Base-by-base conservation (phyloP, 2,888 invertebrate genomes). In the Volucella zonaria region DNA sequence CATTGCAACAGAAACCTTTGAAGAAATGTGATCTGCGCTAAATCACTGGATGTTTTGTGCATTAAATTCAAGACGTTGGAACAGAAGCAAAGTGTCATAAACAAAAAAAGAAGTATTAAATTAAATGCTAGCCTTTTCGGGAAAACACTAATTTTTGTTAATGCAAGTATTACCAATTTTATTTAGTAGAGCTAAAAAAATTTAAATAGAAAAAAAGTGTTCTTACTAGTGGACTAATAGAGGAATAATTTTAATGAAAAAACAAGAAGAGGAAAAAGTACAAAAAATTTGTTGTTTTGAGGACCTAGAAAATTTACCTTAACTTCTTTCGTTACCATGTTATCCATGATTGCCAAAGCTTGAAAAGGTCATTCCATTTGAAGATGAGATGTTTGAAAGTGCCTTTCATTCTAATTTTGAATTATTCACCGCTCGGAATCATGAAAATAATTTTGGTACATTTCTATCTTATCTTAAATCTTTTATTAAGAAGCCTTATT, bases 221-320 rank as follows among this genome's bases (percentile, higher is more conserved):
- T 49, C 49, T 49, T 14, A 49, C 49, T 49, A 10, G 15, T 49
- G 49, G 49, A 49, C 15, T 49, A 49, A 15, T 49, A 49, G 49
- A 49, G 49, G 49, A 49, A 3, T 3, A 1, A 23, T 23, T 23
- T 23, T 23, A 3, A 23, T 23, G 23, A 23, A 23, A 4, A 23
- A n/a, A n/a, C n/a, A n/a, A n/a, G n/a, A n/a, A n/a, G n/a, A n/a
- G n/a, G n/a, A n/a, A n/a, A n/a, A n/a, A n/a, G n/a, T n/a, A n/a
- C 49, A 1, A n/a, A 8, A 49, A 49, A 43, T 43, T 43, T 43
- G 43, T 43, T 43, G 43, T 43, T 43, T 43, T 43, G 43, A 43
- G 4, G 43, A 43, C 43, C 11, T 43, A 43, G 43, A 43, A 43
- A 4, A 11, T 4, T 3, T 43, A 43, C 4, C 8, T 2, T 3